A percentile compares a stretch with the other conserved stretches of the same genome.
phyloP scores from a whole-genome alignment of 2,113 vertebrate genomes.

The Macaca fascicularis region T2T-MFA8v1.1 NC_088380.1:46211501-46212000 shows the following conservation, averaged over 20 bases:
- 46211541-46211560: not conserved
- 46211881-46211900: accelerated
- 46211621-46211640: not conserved
- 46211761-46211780: not conserved
- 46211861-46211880: not conserved
- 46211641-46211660: not conserved
- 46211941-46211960: not conserved
- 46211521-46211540: not conserved
- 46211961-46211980: not conserved
- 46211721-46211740: not conserved
- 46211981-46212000: not conserved
- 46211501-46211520: not conserved
- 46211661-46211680: not conserved
- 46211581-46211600: not conserved
- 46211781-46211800: not conserved
- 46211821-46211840: not conserved
- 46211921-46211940: not conserved
- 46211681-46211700: not conserved
- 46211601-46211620: not conserved
- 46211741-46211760: not conserved
- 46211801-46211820: not conserved
- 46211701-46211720: not conserved
- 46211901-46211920: not conserved
- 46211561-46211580: not conserved
- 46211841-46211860: not conserved